Evolutionary conservation across 2,888 invertebrate genomes (phyloP), one percentile per base, ranked within the genome.

Genomic region (Dryobotodes eremita): DNA sequence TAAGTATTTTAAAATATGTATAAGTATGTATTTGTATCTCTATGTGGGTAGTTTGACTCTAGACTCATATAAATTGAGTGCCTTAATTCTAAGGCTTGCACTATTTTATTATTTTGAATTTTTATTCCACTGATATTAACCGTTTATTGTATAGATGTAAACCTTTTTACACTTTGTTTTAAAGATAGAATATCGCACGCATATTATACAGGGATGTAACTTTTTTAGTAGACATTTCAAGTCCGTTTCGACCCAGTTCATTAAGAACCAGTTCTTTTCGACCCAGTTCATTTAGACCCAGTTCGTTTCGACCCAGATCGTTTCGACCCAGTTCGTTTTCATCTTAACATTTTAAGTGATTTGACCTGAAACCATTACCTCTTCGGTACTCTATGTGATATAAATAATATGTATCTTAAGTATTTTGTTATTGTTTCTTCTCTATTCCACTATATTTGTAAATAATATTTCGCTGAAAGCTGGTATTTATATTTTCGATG

Each of bases 331-430:
- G 76, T 87, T 53, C 61, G 10, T 59, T 61, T 69, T 77, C 71
- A 77, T 66, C 65, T 75, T 53, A 57, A 79, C 66, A 61, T 71
- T n/a, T 53, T 8, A 11, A 85, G 86, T 88, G 86, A 89, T 86
- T 91, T 89, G 88, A 90, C 86, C 80, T 87, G 76, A 75, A 92
- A 90, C 88, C 79, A 87, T 89, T 91, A 91, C 92, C 91, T 92
- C 92, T 88, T 75, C 76, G 89, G 88, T 89, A 88, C 87, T 87
- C 64, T 80, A 82, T 92, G 91, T 92, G 92, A 91, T 91, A 92
- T 88, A 85, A 84, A 80, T 82, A 79, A 80, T 85, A 84, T 86
- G 66, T 85, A 86, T 82, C 15, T 36, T 82, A 85, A 75, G 77
- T 71, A 87, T 84, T 79, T 82, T 71, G 75, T 82, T 75, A 77